phyloP scores from a whole-genome alignment of 2,113 vertebrate species.

The Lamprotornis superbus region DNA sequence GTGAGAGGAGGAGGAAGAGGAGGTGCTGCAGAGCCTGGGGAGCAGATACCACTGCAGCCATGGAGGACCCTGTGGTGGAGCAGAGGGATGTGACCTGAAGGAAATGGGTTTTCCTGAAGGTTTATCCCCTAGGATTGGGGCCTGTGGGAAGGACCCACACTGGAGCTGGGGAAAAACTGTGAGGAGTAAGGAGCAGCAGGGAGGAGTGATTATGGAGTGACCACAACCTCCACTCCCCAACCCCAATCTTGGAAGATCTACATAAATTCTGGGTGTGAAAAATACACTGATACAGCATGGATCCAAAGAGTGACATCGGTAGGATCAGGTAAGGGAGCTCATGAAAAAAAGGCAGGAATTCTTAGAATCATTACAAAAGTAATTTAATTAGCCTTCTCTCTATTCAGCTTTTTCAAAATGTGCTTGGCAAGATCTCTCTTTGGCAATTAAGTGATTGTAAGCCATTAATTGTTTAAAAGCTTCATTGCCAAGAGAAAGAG shows the following conservation, averaged over 20 bases:
- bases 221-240: neutral
- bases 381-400: neutral
- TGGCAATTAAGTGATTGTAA: neutral
- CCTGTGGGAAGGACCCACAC: accelerated
- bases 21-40: neutral
- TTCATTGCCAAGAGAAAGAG: neutral
- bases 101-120: neutral
- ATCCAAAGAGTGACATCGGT: neutral
- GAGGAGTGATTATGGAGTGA: neutral
- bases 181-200: accelerated
- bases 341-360: neutral
- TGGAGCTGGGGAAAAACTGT: neutral
- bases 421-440: neutral
- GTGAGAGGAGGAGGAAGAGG: neutral
- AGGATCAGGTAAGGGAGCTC: neutral
- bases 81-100: neutral
- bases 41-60: neutral
- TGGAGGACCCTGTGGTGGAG: accelerated
- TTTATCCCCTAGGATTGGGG: neutral
- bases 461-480: neutral
- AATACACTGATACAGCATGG: neutral
- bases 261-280: neutral
- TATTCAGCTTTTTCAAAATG: neutral
- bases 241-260: neutral
- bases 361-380: neutral